Base-by-base conservation (phyloP, 2,888 invertebrate genomes). In the Sipunculus nudus region DNA sequence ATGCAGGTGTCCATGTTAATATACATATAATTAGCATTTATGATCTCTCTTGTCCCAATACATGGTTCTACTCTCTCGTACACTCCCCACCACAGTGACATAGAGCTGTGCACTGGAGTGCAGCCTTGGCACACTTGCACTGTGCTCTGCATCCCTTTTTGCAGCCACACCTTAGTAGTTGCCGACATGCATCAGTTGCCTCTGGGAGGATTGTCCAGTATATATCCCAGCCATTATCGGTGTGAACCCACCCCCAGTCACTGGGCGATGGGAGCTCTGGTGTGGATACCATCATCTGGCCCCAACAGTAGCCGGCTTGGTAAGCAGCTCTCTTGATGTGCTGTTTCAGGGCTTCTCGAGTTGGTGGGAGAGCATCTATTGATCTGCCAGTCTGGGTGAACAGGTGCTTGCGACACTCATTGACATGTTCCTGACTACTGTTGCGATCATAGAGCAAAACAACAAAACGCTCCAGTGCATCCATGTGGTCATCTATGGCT, bases 151-250 rank as follows among this genome's bases (percentile, higher is more conserved):
- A 63, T 3, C 47, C 50, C 40, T 55, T 62, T n/a, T 29, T 54
- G 48, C 62, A 62, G 25, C 54, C 29, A 63, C 58, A 61, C 5
- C 29, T n/a, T 4, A 62, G 45, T 6, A 62, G 61, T 55, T 61
- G 47, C 19, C 29, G 53, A 46, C 62, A 63, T n/a, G 41, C 60
- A 40, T 62, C 3, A 16, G 26, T 63, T 21, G 62, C 62, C 39
- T 63, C 61, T 25, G 62, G 54, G 16, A 54, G 32, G n/a, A 38
- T 43, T 29, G 39, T 63, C 62, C 61, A 62, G 29, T 19, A n/a
- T 40, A 46, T 23, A 29, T 55, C 41, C 46, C 54, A 63, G 19
- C 29, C 53, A 13, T 10, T 31, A 45, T 62, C 38, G 26, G 19
- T 19, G 23, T 41, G 19, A 26, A 21, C 21, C 59, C 59, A 56